Conservation (phyloP, 2,113 vertebrate species). For the Osmerus mordax region DNA sequence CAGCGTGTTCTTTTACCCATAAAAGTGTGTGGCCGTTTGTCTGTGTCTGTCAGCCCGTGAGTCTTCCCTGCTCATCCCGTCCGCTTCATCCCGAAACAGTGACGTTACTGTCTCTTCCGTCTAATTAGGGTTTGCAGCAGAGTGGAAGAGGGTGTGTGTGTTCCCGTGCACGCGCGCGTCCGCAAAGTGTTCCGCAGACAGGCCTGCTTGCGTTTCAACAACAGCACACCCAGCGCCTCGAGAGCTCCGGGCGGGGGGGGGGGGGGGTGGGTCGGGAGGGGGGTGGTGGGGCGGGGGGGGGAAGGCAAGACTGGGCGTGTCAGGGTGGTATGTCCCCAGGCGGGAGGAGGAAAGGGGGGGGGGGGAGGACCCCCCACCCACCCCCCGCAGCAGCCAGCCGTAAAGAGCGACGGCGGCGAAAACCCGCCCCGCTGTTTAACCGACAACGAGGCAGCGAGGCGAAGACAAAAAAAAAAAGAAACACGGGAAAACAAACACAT, state of each 20-base stretch:
- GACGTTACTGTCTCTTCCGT: constrained; percentile 51
- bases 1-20: background rate
- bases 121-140: constrained; percentile 30
- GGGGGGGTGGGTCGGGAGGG: constrained; percentile 31
- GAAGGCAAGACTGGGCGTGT: constrained; percentile 67
- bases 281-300: constrained; percentile 25
- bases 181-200: constrained; percentile 45
- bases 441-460: no score
- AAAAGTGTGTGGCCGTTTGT: constrained; percentile 33
- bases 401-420: no score
- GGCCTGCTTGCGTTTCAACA: constrained; percentile 57
- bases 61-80: background rate
- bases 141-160: background rate
- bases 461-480: no score
- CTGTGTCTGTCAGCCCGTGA: constrained; percentile 10
- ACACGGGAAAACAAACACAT: no score
- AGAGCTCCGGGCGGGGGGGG: no score
- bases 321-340: constrained; percentile 61
- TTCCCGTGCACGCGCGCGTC: constrained; percentile 10
- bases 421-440: no score
- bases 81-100: constrained; percentile 37
- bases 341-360: constrained; percentile 16
- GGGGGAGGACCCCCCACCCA: background rate
- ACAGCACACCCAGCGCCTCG: constrained; percentile 33
- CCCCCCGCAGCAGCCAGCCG: no score